Conservation (phyloP, 2,888 invertebrate genomes). For the Spodoptera exigua region DNA sequence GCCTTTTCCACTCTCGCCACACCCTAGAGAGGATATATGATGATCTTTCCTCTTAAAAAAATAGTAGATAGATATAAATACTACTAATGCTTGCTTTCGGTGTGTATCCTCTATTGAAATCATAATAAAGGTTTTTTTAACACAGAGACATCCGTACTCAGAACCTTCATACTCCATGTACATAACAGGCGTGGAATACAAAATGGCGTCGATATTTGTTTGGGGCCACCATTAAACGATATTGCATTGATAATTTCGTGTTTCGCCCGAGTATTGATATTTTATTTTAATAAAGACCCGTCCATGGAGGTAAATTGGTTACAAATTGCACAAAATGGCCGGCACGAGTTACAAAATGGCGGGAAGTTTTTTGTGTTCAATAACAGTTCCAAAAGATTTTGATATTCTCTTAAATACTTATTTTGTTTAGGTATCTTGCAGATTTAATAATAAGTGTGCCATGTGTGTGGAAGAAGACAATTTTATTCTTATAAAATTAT, state of each 20-base stretch:
- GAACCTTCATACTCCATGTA: slow-evolving; percentile 1
- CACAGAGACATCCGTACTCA: too few species aligned
- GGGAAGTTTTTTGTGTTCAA: slow-evolving; percentile 12
- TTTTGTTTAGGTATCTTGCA: slow-evolving; percentile 15
- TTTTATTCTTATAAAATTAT: too few species aligned
- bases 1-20: too few species aligned
- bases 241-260: slow-evolving; percentile 60
- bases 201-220: slow-evolving; percentile 58
- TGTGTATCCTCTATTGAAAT: too few species aligned
- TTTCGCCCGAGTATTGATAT: slow-evolving; percentile 52
- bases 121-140: too few species aligned
- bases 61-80: too few species aligned
- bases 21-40: too few species aligned
- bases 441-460: too few species aligned
- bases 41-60: too few species aligned
- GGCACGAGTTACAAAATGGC: slow-evolving; percentile 17
- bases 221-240: slow-evolving; percentile 52
- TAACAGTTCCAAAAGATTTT: too few species aligned
- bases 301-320: slow-evolving; percentile 48
- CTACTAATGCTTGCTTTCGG: too few species aligned
- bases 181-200: slow-evolving; percentile 50
- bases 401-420: slow-evolving; percentile 25
- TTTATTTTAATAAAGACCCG: slow-evolving; percentile 56
- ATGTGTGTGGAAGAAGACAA: too few species aligned
- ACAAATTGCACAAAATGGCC: slow-evolving; percentile 29